Evolutionary conservation across 2,113 vertebrate species (phyloP), one percentile per base, ranked within the genome.

Genomic region (Urocolius indicus): DNA sequence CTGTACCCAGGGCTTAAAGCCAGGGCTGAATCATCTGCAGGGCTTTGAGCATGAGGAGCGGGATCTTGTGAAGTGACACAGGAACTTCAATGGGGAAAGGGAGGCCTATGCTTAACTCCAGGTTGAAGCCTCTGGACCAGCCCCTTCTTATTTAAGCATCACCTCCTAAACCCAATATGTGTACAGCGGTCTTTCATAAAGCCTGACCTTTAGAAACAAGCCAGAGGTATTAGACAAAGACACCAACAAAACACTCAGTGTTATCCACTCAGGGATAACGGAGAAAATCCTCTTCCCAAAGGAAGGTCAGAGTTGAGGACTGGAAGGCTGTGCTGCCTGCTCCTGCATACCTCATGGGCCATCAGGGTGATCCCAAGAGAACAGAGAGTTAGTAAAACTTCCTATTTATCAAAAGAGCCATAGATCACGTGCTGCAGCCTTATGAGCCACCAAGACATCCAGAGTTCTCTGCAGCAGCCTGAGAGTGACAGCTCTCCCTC

Each of bases 181-280:
- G 30, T 58, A 57, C 14, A 36, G 74, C 41, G 52, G 26, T 24
- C 92, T 96, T 95, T 89, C 79, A 65, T 62, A 94, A 96, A 94
- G 61, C 30, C 68, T 86, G 69, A 89, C 90, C 83, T 96, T 90
- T 85, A 88, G 52, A 63, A 86, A 49, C 65, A 87, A 86, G 65
- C 32, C 69, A 78, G 52, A 48, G 61, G 61, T 65, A 89, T 95
- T 81, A 90, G 52, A 67, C 80, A 84, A 95, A 74, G 77, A 83
- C 57, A 85, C 10, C 74, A 95, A 82, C 52, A 94, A 87, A 87
- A 80, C n/a, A 77, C 16, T 66, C 26, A 48, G 61, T 0, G 0
- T 74, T 88, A 67, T 0, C 0, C 26, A n/a, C n/a, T n/a, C n/a
- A 88, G 45, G 45, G 55, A 96, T 90, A 83, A 81, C 80, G 51